Conservation (phyloP, 2,797 vertebrate species). For the Hyperoplus lanceolatus region DNA sequence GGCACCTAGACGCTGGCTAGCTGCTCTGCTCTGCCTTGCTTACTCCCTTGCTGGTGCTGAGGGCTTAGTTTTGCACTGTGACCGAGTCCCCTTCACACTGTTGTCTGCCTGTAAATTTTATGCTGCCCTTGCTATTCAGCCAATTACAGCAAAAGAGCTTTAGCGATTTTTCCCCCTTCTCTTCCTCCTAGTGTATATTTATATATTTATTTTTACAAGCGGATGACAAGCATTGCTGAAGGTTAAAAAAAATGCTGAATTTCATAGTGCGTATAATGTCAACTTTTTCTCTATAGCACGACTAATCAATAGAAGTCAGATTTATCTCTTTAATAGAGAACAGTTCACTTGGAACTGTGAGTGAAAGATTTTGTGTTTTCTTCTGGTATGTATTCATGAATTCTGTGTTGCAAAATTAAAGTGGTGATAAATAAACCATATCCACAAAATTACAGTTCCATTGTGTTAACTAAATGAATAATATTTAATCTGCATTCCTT, state of each 20-base stretch:
- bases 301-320: constrained; percentile 84
- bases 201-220: constrained; percentile 87
- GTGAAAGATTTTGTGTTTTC: background rate
- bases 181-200: constrained; percentile 76
- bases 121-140: constrained; percentile 91
- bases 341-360: background rate
- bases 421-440: background rate
- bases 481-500: background rate
- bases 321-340: constrained; percentile 53
- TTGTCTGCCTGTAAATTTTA: constrained; percentile 90
- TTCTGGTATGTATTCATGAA: background rate
- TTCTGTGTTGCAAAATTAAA: background rate
- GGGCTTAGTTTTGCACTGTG: constrained; percentile 82
- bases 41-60: constrained; percentile 73
- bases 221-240: constrained; percentile 86
- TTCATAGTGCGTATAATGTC: constrained; percentile 83
- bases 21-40: constrained; percentile 49
- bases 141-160: constrained; percentile 91
- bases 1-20: constrained; percentile 63
- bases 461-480: background rate
- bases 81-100: constrained; percentile 92
- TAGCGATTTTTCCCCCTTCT: constrained; percentile 84
- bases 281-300: constrained; percentile 71
- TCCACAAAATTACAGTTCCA: background rate
- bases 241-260: constrained; percentile 89